Conservation (phyloP, 2,888 invertebrate species). For the Rambutsinella grinnellia region DNA sequence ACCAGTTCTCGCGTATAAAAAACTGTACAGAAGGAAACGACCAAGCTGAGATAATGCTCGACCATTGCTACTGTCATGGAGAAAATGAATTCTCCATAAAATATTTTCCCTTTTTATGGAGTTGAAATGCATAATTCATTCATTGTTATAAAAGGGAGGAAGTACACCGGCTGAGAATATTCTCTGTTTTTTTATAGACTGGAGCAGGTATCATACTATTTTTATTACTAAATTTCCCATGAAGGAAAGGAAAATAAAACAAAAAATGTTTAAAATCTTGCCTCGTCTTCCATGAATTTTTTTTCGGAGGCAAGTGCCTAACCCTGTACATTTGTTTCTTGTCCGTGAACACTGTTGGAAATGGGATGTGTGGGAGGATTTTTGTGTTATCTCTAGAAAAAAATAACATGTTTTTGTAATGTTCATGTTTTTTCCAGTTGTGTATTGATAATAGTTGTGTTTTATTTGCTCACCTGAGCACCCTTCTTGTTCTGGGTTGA, state of each 20-base stretch:
- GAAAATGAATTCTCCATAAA: background rate
- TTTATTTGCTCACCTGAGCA: too few species aligned
- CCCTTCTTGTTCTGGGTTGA: too few species aligned
- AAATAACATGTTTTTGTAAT: background rate
- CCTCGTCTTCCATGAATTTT: background rate
- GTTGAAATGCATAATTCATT: constrained; percentile 32
- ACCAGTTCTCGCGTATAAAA: background rate
- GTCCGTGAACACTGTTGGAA: too few species aligned
- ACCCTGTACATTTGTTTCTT: too few species aligned
- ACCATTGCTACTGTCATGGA: background rate
- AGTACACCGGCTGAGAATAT: background rate
- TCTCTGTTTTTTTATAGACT: background rate
- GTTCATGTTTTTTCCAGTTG: background rate
- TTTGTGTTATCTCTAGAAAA: too few species aligned
- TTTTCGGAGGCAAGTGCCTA: too few species aligned
- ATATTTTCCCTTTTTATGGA: background rate
- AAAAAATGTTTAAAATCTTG: background rate
- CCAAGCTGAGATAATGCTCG: background rate
- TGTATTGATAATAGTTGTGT: background rate
- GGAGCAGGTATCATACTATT: background rate
- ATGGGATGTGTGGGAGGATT: too few species aligned
- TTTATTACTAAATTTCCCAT: background rate
- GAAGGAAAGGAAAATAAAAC: background rate
- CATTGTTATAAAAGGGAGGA: constrained; percentile 2
- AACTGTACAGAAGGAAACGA: too few species aligned